phyloP scores from a whole-genome alignment of 2,113 vertebrate species.

The Eubucco bourcierii region DNA sequence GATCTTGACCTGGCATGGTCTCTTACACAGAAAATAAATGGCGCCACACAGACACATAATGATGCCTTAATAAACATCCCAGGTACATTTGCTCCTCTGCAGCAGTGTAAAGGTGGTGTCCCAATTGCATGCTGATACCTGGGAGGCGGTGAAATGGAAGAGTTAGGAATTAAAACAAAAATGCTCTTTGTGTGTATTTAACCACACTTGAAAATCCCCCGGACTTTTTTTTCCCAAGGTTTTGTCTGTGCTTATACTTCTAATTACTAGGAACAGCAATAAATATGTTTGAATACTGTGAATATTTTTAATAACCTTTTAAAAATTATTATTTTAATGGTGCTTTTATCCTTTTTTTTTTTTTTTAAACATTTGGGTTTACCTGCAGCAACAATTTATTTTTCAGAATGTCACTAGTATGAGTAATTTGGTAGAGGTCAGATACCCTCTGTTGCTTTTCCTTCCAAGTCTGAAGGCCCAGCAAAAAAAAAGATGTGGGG shows the following conservation, averaged over 20 bases:
- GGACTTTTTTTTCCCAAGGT: neutral
- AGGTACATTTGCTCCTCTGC: slow-evolving; percentile 22
- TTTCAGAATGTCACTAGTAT: neutral
- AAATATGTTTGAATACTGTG: neutral
- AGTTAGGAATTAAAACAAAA: neutral
- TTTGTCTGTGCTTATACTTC: neutral
- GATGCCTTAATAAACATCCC: slow-evolving; percentile 71
- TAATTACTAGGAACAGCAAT: neutral
- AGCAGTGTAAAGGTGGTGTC: neutral
- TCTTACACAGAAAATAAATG: slow-evolving; percentile 72
- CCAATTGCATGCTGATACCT: neutral
- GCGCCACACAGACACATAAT: slow-evolving; percentile 55
- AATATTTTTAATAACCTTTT: neutral
- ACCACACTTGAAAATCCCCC: neutral
- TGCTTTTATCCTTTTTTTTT: neutral
- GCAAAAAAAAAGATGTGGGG: neutral
- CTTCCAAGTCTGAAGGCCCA: neutral
- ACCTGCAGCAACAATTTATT: neutral
- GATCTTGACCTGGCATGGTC: slow-evolving; percentile 71
- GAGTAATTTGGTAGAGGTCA: neutral
- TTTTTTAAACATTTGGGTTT: neutral
- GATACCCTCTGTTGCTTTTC: neutral
- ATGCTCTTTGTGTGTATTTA: neutral
- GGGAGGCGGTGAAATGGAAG: neutral
- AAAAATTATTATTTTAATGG: no score